Conservation (phyloP, 2,888 invertebrate genomes). For the Antitype chi region DNA sequence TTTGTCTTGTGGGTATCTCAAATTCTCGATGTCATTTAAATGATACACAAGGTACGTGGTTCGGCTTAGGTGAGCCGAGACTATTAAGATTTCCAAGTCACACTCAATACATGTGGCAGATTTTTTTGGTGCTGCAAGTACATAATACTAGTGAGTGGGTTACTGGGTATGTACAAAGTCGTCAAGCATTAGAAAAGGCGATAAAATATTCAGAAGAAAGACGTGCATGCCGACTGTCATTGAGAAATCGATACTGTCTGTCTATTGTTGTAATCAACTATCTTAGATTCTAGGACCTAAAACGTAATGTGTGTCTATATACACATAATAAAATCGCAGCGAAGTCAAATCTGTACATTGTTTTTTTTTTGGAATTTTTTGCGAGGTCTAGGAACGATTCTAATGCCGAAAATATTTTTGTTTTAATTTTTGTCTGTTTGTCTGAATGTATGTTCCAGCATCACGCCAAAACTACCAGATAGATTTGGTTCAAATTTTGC, state of each 20-base stretch:
- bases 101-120: background rate
- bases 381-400: no score
- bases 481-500: no score
- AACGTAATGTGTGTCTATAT: background rate
- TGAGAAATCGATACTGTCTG: constrained; percentile 22
- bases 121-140: background rate
- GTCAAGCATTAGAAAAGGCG: constrained; percentile 9
- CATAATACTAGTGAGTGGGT: background rate
- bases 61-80: background rate
- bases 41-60: background rate
- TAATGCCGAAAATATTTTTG: no score
- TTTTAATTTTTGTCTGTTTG: no score
- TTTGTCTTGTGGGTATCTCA: background rate
- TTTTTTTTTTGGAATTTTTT: no score
- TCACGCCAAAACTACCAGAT: no score
- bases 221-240: constrained; percentile 6
- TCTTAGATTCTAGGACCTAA: constrained; percentile 9
- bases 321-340: no score
- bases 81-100: constrained; percentile 1
- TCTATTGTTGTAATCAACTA: background rate
- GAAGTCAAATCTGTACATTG: no score
- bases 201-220: constrained; percentile 33
- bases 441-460: no score
- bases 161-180: background rate
- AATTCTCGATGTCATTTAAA: background rate